Evolutionary conservation across 2,888 invertebrate genomes (phyloP).

Genomic region (Aphodius sticticus): DNA sequence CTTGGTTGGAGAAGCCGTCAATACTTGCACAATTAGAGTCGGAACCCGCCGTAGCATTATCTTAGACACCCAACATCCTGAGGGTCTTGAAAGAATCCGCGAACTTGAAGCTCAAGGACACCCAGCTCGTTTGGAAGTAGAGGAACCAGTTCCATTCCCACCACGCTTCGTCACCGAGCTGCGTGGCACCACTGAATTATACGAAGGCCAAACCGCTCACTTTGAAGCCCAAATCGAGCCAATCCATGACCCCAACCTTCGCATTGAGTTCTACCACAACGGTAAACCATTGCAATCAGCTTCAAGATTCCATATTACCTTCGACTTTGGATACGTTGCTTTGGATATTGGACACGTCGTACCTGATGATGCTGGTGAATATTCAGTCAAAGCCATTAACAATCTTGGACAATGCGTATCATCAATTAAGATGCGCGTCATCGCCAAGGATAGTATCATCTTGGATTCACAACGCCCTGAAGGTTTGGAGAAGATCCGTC

Average conservation of each 20-base stretch:
- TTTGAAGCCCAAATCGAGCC: conserved; percentile 95
- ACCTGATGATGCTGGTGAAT: conserved; percentile 95
- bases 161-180: conserved; percentile 89
- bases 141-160: conserved; percentile 80
- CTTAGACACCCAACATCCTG: conserved; percentile 90
- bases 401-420: conserved; percentile 90
- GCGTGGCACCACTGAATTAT: conserved; percentile 85
- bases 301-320: conserved; percentile 91
- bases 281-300: conserved; percentile 91
- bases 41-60: conserved; percentile 85
- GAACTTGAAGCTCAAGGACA: conserved; percentile 90
- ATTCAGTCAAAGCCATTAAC: conserved; percentile 92
- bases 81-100: conserved; percentile 89
- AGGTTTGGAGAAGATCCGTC: conserved; percentile 89
- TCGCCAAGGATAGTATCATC: conserved; percentile 84
- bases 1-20: conserved; percentile 92
- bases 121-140: conserved; percentile 80
- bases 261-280: conserved; percentile 92
- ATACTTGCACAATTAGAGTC: conserved; percentile 89
- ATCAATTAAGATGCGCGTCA: conserved; percentile 81
- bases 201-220: conserved; percentile 93
- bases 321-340: conserved; percentile 97
- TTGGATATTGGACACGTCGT: conserved; percentile 94
- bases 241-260: conserved; percentile 87
- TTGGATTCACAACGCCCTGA: conserved; percentile 94